Conservation (phyloP, 2,113 vertebrate species). For the Plecturocebus donacophilus region DNA sequence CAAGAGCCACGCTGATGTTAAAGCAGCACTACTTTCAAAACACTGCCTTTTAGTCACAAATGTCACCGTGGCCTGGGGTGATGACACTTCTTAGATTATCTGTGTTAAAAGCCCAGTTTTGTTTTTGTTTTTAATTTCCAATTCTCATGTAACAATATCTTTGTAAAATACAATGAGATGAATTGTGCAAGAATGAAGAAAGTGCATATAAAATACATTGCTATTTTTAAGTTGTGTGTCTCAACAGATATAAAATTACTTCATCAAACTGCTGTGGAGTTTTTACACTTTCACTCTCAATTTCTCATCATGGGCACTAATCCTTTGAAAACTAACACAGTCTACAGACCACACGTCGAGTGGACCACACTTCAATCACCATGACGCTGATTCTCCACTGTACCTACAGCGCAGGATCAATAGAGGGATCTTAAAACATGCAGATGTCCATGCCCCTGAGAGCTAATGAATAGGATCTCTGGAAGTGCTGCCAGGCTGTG, state of each 20-base stretch:
- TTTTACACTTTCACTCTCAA: not conserved
- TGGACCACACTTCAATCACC: not conserved
- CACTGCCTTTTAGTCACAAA: not conserved
- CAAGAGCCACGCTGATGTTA: not conserved
- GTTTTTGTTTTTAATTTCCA: slow-evolving; percentile 21
- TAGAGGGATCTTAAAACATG: slow-evolving; percentile 33
- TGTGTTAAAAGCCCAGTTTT: not conserved
- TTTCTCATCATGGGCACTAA: not conserved
- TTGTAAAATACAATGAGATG: not conserved
- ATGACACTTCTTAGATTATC: not conserved
- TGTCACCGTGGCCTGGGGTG: not conserved
- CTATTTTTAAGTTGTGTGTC: not conserved
- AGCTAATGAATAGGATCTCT: slow-evolving; percentile 40
- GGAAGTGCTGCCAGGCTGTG: slow-evolving; percentile 18
- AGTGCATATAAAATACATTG: not conserved
- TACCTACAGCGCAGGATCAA: not conserved
- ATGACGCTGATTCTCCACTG: not conserved
- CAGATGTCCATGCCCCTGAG: slow-evolving; percentile 17
- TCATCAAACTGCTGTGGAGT: not conserved
- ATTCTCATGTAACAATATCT: not conserved
- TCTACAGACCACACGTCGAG: not conserved
- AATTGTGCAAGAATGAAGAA: not conserved
- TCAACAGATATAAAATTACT: not conserved
- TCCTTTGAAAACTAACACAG: not conserved
- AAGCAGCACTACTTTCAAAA: not conserved